Percentiles rank a stretch among this genome's conserved stretches.
phyloP scores from a whole-genome alignment of 2,113 vertebrate species.

The Zootoca vivipara region DNA sequence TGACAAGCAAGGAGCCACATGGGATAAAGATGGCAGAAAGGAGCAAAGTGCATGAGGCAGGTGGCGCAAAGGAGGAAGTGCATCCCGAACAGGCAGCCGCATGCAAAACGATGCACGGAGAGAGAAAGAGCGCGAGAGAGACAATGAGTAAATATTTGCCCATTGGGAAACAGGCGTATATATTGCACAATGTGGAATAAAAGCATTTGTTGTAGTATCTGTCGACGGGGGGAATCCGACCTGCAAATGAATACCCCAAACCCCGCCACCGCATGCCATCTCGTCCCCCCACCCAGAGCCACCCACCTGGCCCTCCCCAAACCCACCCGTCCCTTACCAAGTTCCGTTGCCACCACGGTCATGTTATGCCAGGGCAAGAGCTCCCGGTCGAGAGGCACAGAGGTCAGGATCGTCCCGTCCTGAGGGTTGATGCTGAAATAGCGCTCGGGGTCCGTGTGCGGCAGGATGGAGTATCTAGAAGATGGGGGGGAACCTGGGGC shows the following conservation, averaged over 20 bases:
- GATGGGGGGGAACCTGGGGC: constrained; percentile 43
- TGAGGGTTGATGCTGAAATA: constrained; percentile 87
- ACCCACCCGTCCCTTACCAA: constrained; percentile 77
- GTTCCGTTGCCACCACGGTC: constrained; percentile 86
- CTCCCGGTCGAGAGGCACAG: constrained; percentile 85
- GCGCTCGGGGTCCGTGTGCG: constrained; percentile 85
- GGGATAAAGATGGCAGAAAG: background rate
- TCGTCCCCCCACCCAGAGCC: too few relatives aligned
- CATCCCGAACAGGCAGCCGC: too few relatives aligned
- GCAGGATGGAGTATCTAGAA: constrained; percentile 86
- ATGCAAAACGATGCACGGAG: background rate
- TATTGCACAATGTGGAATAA: background rate
- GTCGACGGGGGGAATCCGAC: background rate
- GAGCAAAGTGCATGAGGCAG: background rate
- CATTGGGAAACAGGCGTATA: background rate
- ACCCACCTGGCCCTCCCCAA: background rate
- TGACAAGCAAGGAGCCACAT: background rate
- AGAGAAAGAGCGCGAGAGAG: background rate
- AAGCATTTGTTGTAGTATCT: background rate
- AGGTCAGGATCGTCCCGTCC: constrained; percentile 85
- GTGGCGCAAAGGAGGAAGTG: background rate
- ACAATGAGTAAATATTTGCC: background rate
- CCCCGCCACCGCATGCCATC: background rate
- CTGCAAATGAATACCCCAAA: too few relatives aligned
- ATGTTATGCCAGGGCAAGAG: constrained; percentile 87